Conservation (phyloP, 2,888 invertebrate species). For the Opisthograptis luteolata region DNA sequence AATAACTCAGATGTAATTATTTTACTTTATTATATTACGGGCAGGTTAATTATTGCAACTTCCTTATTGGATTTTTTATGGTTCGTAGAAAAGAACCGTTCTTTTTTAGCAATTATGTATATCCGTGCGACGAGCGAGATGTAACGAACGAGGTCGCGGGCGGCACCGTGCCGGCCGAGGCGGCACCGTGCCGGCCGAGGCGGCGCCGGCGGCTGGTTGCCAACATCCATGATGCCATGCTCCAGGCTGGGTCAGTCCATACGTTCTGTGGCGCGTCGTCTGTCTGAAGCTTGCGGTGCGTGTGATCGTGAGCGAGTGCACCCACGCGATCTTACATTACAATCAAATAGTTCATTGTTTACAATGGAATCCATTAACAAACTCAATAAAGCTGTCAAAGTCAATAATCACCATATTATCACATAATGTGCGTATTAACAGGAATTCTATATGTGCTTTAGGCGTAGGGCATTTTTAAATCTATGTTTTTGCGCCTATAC, state of each 20-base stretch:
- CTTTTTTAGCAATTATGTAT: constrained; percentile 42
- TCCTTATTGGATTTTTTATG: constrained; percentile 25
- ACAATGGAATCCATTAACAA: constrained; percentile 36
- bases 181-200: no score
- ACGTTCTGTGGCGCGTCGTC: not conserved
- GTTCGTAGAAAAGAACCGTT: constrained; percentile 19
- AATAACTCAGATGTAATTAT: constrained; percentile 5
- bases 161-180: no score
- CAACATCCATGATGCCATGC: no score
- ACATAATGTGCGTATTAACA: constrained; percentile 12
- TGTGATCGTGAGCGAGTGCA: constrained; percentile 42
- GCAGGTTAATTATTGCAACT: constrained; percentile 10
- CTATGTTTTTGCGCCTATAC: not conserved
- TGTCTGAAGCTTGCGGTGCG: not conserved
- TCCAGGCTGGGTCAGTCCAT: no score
- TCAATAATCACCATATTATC: no score
- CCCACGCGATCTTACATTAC: constrained; percentile 42
- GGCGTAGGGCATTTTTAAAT: constrained; percentile 2
- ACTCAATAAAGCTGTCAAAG: constrained; percentile 31
- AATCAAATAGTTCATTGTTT: constrained; percentile 46
- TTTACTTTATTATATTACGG: constrained; percentile 5
- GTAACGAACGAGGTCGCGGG: constrained; percentile 33
- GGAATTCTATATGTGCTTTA: constrained; percentile 8
- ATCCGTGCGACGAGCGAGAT: constrained; percentile 40
- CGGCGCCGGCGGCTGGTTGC: no score